A percentile compares a stretch with the other conserved stretches of the same genome.
phyloP scores from a whole-genome alignment of 1,140 invertebrate genomes.

The Formica exsecta region DNA sequence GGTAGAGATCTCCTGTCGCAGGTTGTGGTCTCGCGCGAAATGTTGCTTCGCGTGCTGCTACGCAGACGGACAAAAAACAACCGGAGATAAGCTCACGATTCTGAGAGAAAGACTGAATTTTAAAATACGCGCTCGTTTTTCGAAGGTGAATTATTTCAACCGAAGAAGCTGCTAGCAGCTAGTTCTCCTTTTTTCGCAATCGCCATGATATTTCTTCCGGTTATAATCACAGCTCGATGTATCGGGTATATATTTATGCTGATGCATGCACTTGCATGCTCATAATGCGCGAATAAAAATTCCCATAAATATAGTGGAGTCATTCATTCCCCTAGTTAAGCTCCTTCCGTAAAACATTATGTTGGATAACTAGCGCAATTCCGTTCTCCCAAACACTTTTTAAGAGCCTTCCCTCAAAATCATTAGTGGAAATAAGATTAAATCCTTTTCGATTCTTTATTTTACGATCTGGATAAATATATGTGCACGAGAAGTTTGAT shows the following conservation, averaged over 20 bases:
- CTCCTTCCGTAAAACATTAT: neutral
- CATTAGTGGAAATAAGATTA: conserved; percentile 5
- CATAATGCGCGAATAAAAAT: conserved; percentile 22
- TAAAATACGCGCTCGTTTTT: conserved; percentile 44
- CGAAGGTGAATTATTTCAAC: conserved; percentile 68
- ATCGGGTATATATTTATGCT: neutral
- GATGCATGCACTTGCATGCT: neutral
- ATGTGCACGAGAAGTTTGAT: neutral
- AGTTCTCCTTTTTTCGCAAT: conserved; percentile 47
- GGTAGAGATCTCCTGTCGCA: conserved; percentile 80
- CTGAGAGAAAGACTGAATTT: conserved; percentile 18
- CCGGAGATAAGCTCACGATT: conserved; percentile 74
- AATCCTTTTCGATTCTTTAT: neutral
- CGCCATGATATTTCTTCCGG: conserved; percentile 67
- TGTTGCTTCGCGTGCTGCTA: conserved; percentile 80
- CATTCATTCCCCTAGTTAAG: neutral
- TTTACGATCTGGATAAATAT: neutral
- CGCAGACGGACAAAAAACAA: conserved; percentile 73
- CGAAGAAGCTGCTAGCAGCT: conserved; percentile 50
- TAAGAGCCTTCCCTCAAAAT: neutral
- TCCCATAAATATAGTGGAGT: conserved; percentile 23
- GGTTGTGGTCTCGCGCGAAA: conserved; percentile 75
- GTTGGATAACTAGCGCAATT: neutral
- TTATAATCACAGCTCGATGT: neutral
- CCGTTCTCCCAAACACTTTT: neutral